phyloP scores from a whole-genome alignment of 2,113 vertebrate genomes.

The Geococcyx californianus region DNA sequence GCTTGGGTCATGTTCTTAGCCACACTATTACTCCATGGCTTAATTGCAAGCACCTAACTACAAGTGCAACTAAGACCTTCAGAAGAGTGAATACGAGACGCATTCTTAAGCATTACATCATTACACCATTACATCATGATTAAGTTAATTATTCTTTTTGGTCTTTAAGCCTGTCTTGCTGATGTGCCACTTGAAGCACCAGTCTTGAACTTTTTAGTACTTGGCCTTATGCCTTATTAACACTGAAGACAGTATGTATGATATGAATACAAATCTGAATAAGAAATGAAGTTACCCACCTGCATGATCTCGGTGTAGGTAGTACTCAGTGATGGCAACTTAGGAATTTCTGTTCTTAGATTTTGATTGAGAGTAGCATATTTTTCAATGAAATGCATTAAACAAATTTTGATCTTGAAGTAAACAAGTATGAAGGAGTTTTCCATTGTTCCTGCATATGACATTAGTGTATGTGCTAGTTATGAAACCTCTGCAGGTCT shows the following conservation, averaged over 20 bases:
- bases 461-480: not conserved
- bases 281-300: not conserved
- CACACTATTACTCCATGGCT: fast-evolving
- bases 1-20: not conserved
- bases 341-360: not conserved
- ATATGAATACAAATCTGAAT: not conserved
- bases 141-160: not conserved
- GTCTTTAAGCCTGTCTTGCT: not conserved
- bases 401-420: not conserved
- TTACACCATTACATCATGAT: not conserved
- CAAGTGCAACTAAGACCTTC: not conserved
- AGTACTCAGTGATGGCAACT: not conserved
- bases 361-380: not conserved
- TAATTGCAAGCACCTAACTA: not conserved
- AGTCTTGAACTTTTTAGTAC: not conserved
- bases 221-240: not conserved
- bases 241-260: not conserved
- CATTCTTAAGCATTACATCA: not conserved
- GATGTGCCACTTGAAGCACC: not conserved
- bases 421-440: not conserved
- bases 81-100: not conserved
- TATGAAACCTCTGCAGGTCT: not conserved
- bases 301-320: not conserved
- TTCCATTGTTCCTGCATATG: not conserved
- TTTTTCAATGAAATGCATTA: not conserved